Conservation (phyloP, 2,797 vertebrate species). For the Mallotus villosus region DNA sequence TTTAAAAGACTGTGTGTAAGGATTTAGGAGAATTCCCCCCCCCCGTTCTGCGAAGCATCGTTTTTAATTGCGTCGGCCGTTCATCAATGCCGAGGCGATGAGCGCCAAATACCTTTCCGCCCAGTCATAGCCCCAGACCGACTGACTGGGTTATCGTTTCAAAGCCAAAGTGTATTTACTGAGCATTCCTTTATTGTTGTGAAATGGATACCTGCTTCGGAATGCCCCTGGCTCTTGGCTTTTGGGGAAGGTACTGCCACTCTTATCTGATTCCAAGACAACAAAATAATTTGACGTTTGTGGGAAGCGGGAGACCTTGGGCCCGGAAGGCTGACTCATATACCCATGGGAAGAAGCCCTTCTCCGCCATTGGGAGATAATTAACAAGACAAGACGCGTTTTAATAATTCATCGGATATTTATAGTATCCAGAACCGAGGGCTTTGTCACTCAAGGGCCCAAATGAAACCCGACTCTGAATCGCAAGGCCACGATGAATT, state of each 20-base stretch:
- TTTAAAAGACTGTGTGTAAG: background rate
- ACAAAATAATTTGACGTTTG: conserved; percentile 19
- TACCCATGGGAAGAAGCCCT: conserved; percentile 29
- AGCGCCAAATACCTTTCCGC: background rate
- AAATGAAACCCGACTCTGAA: conserved; percentile 62
- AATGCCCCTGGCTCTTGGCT: conserved; percentile 25
- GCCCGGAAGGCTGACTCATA: background rate
- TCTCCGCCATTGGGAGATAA: conserved; percentile 50
- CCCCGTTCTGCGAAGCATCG: background rate
- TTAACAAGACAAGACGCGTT: conserved; percentile 65
- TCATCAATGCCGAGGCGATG: background rate
- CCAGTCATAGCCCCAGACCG: background rate
- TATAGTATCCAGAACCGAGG: conserved; percentile 52
- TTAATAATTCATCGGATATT: conserved; percentile 71
- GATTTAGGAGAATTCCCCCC: background rate
- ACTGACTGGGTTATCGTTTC: conserved; percentile 2
- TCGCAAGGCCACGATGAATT: conserved; percentile 58
- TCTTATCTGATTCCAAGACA: conserved; percentile 13
- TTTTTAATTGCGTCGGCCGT: background rate
- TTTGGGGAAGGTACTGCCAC: conserved; percentile 10
- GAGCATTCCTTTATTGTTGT: conserved; percentile 11
- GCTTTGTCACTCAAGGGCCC: conserved; percentile 53
- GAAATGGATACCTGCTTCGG: conserved; percentile 3
- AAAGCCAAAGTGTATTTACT: conserved; percentile 11
- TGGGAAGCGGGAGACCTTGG: conserved; percentile 2